Evolutionary conservation across 2,888 invertebrate genomes (phyloP).

Genomic region (Acrobeloides nanus): DNA sequence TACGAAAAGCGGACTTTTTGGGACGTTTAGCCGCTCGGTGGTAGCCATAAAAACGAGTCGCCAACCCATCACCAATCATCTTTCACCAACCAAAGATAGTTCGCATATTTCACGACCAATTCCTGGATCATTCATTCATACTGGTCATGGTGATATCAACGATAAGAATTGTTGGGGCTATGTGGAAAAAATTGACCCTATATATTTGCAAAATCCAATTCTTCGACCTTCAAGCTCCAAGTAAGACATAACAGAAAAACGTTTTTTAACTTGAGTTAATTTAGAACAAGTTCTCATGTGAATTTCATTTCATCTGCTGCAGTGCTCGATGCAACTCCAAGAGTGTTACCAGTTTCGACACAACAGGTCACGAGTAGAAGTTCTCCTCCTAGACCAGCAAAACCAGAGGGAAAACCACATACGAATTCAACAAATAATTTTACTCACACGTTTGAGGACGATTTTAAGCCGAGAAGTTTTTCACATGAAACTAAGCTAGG

Average conservation of each 20-base stretch:
- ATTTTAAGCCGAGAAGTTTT: no score
- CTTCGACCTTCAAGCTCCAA: constrained; percentile 1
- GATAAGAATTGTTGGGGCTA: constrained; percentile 70
- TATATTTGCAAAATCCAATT: constrained; percentile 47
- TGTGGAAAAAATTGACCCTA: constrained; percentile 67
- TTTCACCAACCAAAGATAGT: constrained; percentile 30
- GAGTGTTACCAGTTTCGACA: no score
- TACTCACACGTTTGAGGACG: no score
- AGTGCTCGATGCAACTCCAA: constrained; percentile 6
- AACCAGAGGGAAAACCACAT: no score
- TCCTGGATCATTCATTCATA: constrained; percentile 68
- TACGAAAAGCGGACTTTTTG: constrained; percentile 75
- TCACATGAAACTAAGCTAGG: no score
- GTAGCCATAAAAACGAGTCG: constrained; percentile 23
- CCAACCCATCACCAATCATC: not conserved
- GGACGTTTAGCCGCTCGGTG: constrained; percentile 70
- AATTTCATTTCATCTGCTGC: constrained; percentile 13
- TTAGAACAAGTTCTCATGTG: not conserved
- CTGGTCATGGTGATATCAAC: constrained; percentile 57
- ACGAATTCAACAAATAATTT: no score
- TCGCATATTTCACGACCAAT: constrained; percentile 73
- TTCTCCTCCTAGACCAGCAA: no score
- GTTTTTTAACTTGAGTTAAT: constrained; percentile 5
- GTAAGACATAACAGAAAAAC: not conserved
- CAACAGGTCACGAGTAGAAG: no score